Evolutionary conservation across 2,113 vertebrate genomes (phyloP).

Genomic region (Heterocephalus glaber): DNA sequence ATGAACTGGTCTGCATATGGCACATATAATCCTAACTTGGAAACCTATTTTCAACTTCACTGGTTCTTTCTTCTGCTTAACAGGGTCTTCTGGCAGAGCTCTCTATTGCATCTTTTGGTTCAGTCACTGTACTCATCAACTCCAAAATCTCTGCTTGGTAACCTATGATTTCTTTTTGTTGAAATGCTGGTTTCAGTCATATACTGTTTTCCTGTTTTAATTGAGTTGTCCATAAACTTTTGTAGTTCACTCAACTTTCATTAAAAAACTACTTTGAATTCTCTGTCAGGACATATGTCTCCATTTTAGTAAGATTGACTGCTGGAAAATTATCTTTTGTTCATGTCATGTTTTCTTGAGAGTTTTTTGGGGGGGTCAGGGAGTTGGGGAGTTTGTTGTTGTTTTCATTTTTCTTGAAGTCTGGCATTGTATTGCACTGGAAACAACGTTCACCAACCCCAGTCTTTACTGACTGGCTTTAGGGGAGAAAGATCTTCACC

Average conservation of each 20-base stretch:
- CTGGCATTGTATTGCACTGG: neutral
- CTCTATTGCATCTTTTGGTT: neutral
- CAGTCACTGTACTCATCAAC: neutral
- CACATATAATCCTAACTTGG: neutral
- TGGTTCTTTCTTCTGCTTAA: neutral
- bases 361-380: neutral
- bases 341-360: neutral
- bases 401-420: neutral
- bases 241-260: neutral
- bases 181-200: neutral
- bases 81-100: neutral
- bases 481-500: neutral
- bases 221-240: neutral
- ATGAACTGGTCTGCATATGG: too few relatives aligned
- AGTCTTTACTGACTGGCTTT: neutral
- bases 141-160: neutral
- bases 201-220: neutral
- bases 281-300: neutral
- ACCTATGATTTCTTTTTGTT: neutral
- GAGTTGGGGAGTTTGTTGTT: neutral
- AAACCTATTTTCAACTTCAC: neutral
- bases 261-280: neutral
- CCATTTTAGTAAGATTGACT: neutral
- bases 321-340: neutral
- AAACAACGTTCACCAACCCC: neutral